These are phyloP conservation scores for Urocynchramus pylzowi DNA, from an alignment of 2,113 vertebrate species.

Conservation along the genomic window DNA sequence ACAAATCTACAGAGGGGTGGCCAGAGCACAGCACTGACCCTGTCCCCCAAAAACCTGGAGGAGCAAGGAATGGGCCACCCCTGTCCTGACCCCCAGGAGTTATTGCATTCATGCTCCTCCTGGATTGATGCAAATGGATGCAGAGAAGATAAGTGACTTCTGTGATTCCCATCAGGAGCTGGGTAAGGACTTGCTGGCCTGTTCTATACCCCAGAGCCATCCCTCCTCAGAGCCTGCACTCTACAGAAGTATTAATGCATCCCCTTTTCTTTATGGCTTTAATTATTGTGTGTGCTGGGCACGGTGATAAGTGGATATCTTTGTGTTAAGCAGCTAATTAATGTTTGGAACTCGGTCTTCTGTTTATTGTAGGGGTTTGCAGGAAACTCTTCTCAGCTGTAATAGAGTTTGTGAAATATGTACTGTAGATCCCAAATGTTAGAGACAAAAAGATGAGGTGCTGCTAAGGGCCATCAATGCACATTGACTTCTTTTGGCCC, in stretches of 20 bases:
- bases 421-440: slow-evolving; percentile 16
- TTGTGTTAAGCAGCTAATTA: slow-evolving; percentile 70
- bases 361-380: slow-evolving; percentile 27
- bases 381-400: not conserved
- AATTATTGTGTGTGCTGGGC: slow-evolving; percentile 11
- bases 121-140: not conserved
- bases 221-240: not conserved
- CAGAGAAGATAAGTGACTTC: not conserved
- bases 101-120: not conserved
- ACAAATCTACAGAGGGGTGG: not conserved
- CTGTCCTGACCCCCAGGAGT: not conserved
- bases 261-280: slow-evolving; percentile 55
- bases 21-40: not conserved
- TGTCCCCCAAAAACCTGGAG: not conserved
- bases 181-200: not conserved
- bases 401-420: slow-evolving; percentile 52
- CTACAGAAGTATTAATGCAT: not conserved
- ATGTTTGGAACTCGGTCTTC: slow-evolving; percentile 43
- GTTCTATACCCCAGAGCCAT: not conserved
- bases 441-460: slow-evolving; percentile 45
- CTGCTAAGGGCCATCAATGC: slow-evolving; percentile 30
- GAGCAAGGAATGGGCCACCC: not conserved
- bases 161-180: not conserved
- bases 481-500: slow-evolving; percentile 44
- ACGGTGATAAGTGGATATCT: slow-evolving; percentile 18